Evolutionary conservation across 2,888 invertebrate genomes (phyloP).

Genomic region (Acleris laterana): DNA sequence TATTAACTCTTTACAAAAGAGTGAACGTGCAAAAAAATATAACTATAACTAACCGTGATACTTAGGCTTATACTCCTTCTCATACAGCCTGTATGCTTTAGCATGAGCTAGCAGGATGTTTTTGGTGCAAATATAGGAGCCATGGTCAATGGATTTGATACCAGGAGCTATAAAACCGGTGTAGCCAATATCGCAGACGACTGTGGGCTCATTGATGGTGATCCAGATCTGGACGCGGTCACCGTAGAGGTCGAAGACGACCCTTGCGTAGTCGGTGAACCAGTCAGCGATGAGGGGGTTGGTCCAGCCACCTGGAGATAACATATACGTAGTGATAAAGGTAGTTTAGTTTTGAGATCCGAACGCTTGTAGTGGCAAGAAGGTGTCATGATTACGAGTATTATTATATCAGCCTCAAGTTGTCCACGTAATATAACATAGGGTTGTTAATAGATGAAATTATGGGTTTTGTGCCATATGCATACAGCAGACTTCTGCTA

Average conservation of each 20-base stretch:
- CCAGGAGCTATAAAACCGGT: slow-evolving; percentile 55
- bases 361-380: no score
- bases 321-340: not conserved
- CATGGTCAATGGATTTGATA: slow-evolving; percentile 60
- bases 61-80: slow-evolving; percentile 71
- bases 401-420: no score
- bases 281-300: slow-evolving; percentile 48
- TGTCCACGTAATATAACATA: no score
- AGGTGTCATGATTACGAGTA: no score
- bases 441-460: no score
- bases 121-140: slow-evolving; percentile 84
- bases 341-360: not conserved
- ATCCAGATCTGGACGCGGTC: slow-evolving; percentile 52
- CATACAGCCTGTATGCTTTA: slow-evolving; percentile 81
- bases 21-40: no score
- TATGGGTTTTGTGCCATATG: no score
- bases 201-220: slow-evolving; percentile 46
- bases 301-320: slow-evolving; percentile 45
- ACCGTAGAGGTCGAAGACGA: slow-evolving; percentile 44
- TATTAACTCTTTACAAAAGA: no score
- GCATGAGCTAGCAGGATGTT: slow-evolving; percentile 87
- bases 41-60: slow-evolving; percentile 65
- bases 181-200: slow-evolving; percentile 29
- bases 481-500: no score
- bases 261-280: slow-evolving; percentile 48